Conservation (phyloP, 2,888 invertebrate species). For the Formica aserva region DNA sequence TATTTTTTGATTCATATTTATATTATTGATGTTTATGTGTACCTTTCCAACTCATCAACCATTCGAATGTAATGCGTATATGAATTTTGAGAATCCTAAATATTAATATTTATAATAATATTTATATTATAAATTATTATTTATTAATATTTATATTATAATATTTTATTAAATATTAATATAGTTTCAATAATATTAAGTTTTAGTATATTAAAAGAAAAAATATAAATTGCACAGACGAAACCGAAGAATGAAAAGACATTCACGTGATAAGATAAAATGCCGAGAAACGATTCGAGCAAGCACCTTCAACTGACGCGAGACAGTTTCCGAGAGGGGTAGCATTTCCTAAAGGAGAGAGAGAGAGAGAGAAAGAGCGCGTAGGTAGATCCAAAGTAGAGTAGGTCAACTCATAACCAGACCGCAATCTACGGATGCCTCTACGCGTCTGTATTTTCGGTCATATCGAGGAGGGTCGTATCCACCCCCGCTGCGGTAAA, state of each 20-base stretch:
- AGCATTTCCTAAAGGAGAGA: slow-evolving; percentile 50
- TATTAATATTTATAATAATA: neutral
- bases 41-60: neutral
- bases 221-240: slow-evolving; percentile 3
- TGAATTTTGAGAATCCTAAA: neutral
- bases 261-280: slow-evolving; percentile 17
- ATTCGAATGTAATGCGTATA: neutral
- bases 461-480: slow-evolving; percentile 32
- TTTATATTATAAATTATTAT: too few relatives aligned
- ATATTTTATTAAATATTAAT: too few relatives aligned
- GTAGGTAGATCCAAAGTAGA: slow-evolving; percentile 67
- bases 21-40: neutral
- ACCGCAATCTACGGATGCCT: slow-evolving; percentile 46
- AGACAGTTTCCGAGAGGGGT: slow-evolving; percentile 41
- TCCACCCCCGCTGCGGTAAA: slow-evolving; percentile 45
- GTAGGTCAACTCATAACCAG: slow-evolving; percentile 73
- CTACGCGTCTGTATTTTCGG: slow-evolving; percentile 48
- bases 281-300: slow-evolving; percentile 7
- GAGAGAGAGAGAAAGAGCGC: slow-evolving; percentile 25
- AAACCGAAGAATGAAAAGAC: slow-evolving; percentile 25
- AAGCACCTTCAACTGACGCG: slow-evolving; percentile 27
- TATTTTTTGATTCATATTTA: neutral
- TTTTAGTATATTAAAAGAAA: slow-evolving; percentile 11
- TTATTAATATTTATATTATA: too few relatives aligned
- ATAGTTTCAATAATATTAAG: neutral